Conservation (phyloP, 1,140 invertebrate genomes). For the Caenorhabditis inopinata region DNA sequence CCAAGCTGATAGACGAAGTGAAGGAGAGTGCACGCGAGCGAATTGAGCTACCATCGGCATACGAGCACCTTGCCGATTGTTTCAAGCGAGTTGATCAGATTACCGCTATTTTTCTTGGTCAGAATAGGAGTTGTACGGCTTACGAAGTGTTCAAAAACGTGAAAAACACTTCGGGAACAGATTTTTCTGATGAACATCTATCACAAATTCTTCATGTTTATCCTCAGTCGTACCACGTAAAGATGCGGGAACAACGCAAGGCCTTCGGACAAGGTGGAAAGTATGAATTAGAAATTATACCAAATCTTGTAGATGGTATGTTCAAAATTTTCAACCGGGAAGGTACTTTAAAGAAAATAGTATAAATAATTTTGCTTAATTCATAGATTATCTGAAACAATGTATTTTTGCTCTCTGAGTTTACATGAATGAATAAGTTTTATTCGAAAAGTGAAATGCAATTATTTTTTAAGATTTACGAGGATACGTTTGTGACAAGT, state of each 20-base stretch:
- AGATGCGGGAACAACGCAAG: constrained; percentile 3
- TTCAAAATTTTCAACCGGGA: too few species aligned
- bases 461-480: background rate
- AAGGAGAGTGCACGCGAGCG: background rate
- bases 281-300: background rate
- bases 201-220: constrained; percentile 12
- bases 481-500: background rate
- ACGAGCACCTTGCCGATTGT: background rate
- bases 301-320: background rate
- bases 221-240: background rate
- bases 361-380: too few species aligned
- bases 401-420: too few species aligned
- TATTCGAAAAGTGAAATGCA: too few species aligned
- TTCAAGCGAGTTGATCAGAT: constrained; percentile 11
- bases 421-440: too few species aligned
- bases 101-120: background rate
- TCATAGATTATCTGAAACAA: too few species aligned
- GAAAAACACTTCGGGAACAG: background rate
- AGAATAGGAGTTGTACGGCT: background rate
- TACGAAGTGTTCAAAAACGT: background rate
- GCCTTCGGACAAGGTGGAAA: background rate
- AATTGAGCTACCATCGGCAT: background rate
- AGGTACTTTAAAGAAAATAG: too few species aligned
- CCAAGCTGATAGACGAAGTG: background rate
- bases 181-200: background rate